Base-by-base conservation (phyloP, 2,888 invertebrate species). In the Drosophila nr. medialis region DNA sequence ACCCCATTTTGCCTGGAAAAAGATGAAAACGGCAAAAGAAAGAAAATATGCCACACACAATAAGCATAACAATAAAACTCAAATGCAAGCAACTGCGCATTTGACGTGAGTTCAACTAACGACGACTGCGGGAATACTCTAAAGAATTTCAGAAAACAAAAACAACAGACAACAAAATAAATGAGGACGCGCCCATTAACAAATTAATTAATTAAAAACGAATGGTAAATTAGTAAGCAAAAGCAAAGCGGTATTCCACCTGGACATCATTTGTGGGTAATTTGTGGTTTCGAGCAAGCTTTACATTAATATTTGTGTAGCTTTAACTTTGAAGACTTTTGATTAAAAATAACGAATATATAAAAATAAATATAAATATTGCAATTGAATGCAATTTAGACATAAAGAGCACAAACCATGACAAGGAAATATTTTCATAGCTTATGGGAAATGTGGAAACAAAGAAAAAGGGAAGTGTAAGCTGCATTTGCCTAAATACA, bases 1-100 rank as follows among this genome's bases (percentile, higher is more conserved):
- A 54, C 6, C 54, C 11, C 24, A 53, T 56, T 77, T 68, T 48
- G 15, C 53, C 21, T 36, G 40, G 40, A 40, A 49, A 65, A 64
- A 50, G 49, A 55, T 55, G n/a, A 45, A 40, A 29, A 30, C 5
- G 45, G 27, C 27, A 58, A 45, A 66, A 64, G 8, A 50, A 15
- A 50, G 58, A 42, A 72, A 75, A 78, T 63, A 63, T 75, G 78
- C 74, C 77, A 77, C 77, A 77, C 77, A 77, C 78, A 77, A 77
- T 74, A 77, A 72, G 65, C 79, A 72, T 60, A 66, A 75, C 66
- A 75, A 79, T 75, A 63, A 79, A 79, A 59, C 66, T 64, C 62
- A 64, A 79, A 75, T 75, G 72, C 65, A 72, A 72, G 73, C 56
- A 77, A 63, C 68, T 69, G 68, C 51, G 64, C 76, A 68, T 40